A percentile compares a stretch with the other conserved stretches of the same genome.
Conservation (phyloP, 2,888 invertebrate species). For the Hypomecis punctinalis region DNA sequence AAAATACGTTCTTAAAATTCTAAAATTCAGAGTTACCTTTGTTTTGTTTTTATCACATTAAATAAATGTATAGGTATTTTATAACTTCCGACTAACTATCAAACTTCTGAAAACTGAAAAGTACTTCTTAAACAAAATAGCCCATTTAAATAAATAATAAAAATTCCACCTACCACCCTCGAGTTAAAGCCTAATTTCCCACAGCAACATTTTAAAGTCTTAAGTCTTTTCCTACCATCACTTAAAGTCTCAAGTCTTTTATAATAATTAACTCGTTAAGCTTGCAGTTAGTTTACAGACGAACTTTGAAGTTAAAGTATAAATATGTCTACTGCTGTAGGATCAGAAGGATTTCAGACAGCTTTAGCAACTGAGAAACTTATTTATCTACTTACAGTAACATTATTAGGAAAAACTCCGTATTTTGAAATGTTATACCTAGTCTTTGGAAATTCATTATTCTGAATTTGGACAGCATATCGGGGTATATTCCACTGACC, state of each 20-base stretch:
- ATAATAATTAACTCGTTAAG: constrained; percentile 33
- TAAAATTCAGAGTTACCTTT: too few species aligned
- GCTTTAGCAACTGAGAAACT: neutral
- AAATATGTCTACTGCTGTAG: constrained; percentile 21
- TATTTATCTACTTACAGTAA: neutral
- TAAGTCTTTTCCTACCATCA: constrained; percentile 3
- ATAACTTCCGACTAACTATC: too few species aligned
- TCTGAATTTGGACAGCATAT: too few species aligned
- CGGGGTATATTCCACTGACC: neutral
- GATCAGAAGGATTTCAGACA: constrained; percentile 11
- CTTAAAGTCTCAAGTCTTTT: constrained; percentile 16
- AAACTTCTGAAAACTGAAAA: too few species aligned
- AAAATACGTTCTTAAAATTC: too few species aligned
- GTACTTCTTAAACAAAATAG: too few species aligned
- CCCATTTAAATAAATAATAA: neutral
- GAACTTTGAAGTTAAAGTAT: constrained; percentile 21
- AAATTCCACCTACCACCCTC: neutral
- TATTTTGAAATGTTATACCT: too few species aligned
- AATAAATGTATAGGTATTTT: too few species aligned
- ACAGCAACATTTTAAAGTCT: neutral
- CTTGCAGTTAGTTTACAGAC: constrained; percentile 14
- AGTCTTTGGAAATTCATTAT: too few species aligned
- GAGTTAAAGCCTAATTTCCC: constrained; percentile 5
- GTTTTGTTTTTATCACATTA: too few species aligned
- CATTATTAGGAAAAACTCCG: too few species aligned